Evolutionary conservation across 1,140 invertebrate genomes (phyloP).

Genomic region (Harpegnathos saltator): DNA sequence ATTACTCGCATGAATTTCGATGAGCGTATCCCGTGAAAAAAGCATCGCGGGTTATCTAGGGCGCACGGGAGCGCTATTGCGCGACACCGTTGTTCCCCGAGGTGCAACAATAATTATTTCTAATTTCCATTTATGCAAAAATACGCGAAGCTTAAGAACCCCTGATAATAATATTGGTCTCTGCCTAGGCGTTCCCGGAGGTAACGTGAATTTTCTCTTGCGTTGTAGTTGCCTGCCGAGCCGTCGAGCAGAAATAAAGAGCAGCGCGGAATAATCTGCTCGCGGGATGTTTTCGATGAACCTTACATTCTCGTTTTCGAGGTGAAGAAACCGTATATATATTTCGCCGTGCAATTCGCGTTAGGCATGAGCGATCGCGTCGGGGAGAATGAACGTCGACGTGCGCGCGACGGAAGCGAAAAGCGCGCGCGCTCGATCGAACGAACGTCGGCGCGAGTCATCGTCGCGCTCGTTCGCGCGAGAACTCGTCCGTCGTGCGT

Average conservation of each 20-base stretch:
- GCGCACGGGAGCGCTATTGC: conserved; percentile 10
- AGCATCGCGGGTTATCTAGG: conserved; percentile 21
- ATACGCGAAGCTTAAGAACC: conserved; percentile 77
- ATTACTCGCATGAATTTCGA: conserved; percentile 54
- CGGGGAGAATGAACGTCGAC: no score
- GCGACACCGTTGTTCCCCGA: conserved; percentile 63
- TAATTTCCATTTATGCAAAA: conserved; percentile 81
- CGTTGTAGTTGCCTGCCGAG: conserved; percentile 49
- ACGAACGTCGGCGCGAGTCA: conserved; percentile 13
- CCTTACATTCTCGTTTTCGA: no score
- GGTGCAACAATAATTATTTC: conserved; percentile 80
- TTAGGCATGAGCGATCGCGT: no score
- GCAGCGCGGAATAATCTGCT: conserved; percentile 58
- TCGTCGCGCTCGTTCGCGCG: conserved; percentile 60
- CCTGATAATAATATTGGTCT: conserved; percentile 76
- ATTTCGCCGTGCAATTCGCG: no score
- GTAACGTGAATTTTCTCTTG: conserved; percentile 73
- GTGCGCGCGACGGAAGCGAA: neutral
- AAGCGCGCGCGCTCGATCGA: neutral
- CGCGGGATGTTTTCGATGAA: conserved; percentile 49
- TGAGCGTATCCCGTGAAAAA: conserved; percentile 21
- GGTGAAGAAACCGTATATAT: no score
- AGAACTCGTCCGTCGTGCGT: conserved; percentile 51
- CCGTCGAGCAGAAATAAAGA: conserved; percentile 22
- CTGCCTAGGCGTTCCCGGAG: conserved; percentile 64